Evolutionary conservation across 2,797 vertebrate genomes (phyloP).

Genomic region (Hemibagrus guttatus): DNA sequence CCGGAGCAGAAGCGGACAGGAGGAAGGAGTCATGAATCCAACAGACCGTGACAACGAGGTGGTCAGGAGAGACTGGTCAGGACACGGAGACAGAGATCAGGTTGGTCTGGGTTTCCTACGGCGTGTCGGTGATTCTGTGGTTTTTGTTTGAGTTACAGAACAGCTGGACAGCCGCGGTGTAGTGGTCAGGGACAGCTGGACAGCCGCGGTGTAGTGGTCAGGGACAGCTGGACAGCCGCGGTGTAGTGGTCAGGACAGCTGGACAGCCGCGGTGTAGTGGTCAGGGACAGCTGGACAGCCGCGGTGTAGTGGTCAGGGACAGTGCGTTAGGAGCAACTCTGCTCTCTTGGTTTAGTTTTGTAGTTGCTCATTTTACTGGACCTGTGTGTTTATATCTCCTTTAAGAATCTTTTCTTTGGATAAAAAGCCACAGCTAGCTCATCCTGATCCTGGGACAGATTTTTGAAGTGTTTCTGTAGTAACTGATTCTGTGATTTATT

Average conservation of each 20-base stretch:
- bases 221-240: no score
- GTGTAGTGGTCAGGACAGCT: no score
- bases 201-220: no score
- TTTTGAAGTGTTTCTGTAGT: neutral
- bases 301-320: no score
- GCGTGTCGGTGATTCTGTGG: neutral
- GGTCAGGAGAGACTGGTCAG: conserved; percentile 30
- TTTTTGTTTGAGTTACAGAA: neutral
- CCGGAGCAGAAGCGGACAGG: neutral
- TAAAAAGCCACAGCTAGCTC: neutral
- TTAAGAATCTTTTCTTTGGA: neutral
- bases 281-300: no score
- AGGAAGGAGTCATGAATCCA: conserved; percentile 3
- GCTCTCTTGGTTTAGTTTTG: no score
- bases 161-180: no score
- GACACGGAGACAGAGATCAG: conserved; percentile 64
- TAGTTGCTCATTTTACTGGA: no score
- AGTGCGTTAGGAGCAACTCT: no score
- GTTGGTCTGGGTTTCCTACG: conserved; percentile 37
- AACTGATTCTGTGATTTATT: neutral
- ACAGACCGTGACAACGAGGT: conserved; percentile 48
- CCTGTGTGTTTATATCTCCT: no score
- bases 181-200: no score
- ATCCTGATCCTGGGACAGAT: neutral
- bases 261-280: no score